Evolutionary conservation across 2,888 invertebrate genomes (phyloP), one percentile per base, ranked within the genome.

Genomic region (Siphlonurus alternatus): DNA sequence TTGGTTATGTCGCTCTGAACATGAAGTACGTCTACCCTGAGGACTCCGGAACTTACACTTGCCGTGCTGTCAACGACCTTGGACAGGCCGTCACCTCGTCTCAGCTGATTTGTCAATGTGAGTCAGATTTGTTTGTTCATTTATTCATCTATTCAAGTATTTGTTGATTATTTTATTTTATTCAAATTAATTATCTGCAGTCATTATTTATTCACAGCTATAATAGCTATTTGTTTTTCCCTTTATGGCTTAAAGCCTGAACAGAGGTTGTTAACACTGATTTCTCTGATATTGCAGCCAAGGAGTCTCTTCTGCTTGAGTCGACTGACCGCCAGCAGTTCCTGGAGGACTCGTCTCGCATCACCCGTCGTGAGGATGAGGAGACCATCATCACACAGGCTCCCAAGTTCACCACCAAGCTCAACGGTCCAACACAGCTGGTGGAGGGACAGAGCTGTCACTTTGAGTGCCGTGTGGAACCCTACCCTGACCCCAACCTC

Each of bases 11-110:
- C 24, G 94, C 95, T 53, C 79, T 93, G 20, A 93, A 94, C 71
- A 89, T 93, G 89, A 93, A 93, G 74, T 93, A 93, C 71, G 92
- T 92, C 0, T 91, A 91, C 73, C 93, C 95, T 23, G 94, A 94
- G 76, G 98, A 98, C 77, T 93, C 94, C 1, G 97, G 97, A 60
- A 93, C 94, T 53, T 97, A 97, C 76, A 96, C 95, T 1, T 94
- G 96, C 74, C 85, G 93, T 65, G 95, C 96, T 53, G 81, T 86
- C 10, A 95, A 96, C 72, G 93, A 94, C 70, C 79, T 95, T 64
- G 97, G 97, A 65, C 92, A 96, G 79, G 96, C 97, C 20, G 90
- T 93, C 1, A 95, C 95, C 54, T 93, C 95, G 5, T 93, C 96
- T 7, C 91, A 93, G 1, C 79, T 98, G 18, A 85, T 88, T 71